A percentile compares a stretch with the other conserved stretches of the same genome.
phyloP scores from a whole-genome alignment of 2,113 vertebrate species.

The Monarcha castaneiventris region DNA sequence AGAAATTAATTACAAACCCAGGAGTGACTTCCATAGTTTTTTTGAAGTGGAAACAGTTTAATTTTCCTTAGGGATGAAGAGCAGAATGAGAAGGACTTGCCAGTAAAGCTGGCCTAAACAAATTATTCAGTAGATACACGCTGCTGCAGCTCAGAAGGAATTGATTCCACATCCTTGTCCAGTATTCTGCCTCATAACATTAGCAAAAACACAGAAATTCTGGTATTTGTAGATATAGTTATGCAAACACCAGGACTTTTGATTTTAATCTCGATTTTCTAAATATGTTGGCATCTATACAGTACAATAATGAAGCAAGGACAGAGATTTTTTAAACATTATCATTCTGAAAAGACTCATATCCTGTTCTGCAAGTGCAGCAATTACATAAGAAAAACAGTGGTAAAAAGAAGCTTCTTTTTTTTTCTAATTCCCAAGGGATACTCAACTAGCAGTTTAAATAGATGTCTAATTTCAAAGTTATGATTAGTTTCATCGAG shows the following conservation, averaged over 20 bases:
- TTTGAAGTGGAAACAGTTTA: not conserved
- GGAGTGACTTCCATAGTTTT: not conserved
- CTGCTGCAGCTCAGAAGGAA: not conserved
- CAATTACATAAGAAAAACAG: not conserved
- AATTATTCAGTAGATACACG: not conserved
- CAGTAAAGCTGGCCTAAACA: not conserved
- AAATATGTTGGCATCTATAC: not conserved
- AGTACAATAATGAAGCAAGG: not conserved
- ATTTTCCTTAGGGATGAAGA: not conserved
- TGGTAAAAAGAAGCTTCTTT: not conserved
- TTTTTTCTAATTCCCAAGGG: not conserved
- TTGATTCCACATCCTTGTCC: not conserved
- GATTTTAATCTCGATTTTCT: not conserved
- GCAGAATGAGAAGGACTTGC: not conserved
- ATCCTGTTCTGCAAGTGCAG: not conserved
- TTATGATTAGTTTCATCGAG: not conserved
- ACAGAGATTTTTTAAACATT: not conserved
- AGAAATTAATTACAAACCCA: not conserved
- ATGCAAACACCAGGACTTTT: not conserved
- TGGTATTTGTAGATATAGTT: not conserved
- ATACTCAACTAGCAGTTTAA: not conserved
- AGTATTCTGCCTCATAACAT: not conserved
- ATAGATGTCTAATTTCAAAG: not conserved
- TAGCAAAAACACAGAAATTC: not conserved
- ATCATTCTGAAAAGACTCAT: fast-evolving